Evolutionary conservation across 2,797 vertebrate species (phyloP), one percentile per base, ranked within the genome.

Genomic region (Macropus fuliginosus): DNA sequence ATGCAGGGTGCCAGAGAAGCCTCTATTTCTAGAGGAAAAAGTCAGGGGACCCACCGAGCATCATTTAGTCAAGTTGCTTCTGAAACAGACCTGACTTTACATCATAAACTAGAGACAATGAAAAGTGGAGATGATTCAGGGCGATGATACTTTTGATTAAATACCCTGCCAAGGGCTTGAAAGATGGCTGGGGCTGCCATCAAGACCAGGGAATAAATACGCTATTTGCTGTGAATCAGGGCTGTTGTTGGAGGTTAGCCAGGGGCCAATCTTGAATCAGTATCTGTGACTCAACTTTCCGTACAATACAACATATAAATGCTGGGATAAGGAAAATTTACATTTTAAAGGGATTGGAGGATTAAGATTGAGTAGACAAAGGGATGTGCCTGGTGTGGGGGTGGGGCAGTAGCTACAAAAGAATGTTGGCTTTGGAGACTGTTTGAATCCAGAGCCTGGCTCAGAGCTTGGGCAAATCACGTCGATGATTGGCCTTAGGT

Each of bases 111-210:
- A 66, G 91, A 81, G 50, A 55, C 46, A 56, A 8, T 14, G 27
- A 57, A 59, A 92, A 92, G 27, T 62, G 91, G 97, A 94, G 96
- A 92, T 54, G 52, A 94, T 34, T 74, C 91, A 55, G 27, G 56
- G 55, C 40, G 46, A 4, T 16, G n/a, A 34, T 66, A 92, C 56
- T 52, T 94, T 92, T 91, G 56, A 57, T 74, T 50, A 90, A 18
- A 62, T 59, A 40, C 29, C 89, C 29, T 31, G 91, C 50, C 66
- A 12, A 21, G 12, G 54, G 56, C 92, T 90, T 91, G 92, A 95
- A 91, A 95, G 56, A 90, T 59, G 28, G 5, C 52, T 74, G 4
- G 55, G 34, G 40, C 74, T 10, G 40, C 28, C 40, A 54, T 90
- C 31, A 57, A 94, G 92, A 66, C 55, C 81, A 91, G 34, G 54